Percentiles rank a stretch among this genome's conserved stretches.
Conservation (phyloP, 92 coral and sea anemone genomes). For the Pocillopora meandrina region DNA sequence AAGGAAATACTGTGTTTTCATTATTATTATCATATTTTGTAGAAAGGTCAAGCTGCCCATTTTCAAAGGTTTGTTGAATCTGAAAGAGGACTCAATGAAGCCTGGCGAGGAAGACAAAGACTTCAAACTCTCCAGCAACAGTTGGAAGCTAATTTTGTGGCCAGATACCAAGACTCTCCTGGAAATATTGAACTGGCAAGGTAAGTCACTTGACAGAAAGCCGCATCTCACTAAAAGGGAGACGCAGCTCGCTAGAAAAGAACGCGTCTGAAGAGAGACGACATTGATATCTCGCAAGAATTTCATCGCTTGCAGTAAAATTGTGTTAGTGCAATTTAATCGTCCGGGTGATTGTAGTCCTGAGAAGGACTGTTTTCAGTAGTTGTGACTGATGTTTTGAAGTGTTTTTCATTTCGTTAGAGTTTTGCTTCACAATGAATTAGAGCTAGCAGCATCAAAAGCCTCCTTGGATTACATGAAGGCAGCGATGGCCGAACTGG, state of each 20-base stretch:
- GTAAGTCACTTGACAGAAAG: slow-evolving; percentile 24
- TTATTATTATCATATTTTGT: neutral
- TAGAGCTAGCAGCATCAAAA: slow-evolving; percentile 75
- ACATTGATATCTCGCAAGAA: no score
- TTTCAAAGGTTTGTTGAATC: slow-evolving; percentile 78
- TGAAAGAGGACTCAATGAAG: slow-evolving; percentile 78
- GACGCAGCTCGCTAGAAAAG: no score
- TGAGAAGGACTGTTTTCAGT: no score
- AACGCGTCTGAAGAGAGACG: no score
- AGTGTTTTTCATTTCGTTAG: slow-evolving; percentile 28
- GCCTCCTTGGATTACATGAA: slow-evolving; percentile 79
- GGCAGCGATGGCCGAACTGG: slow-evolving; percentile 66
- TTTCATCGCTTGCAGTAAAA: no score
- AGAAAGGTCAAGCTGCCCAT: slow-evolving; percentile 95
- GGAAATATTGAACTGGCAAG: slow-evolving; percentile 81
- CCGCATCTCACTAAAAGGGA: no score
- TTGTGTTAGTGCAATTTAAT: no score
- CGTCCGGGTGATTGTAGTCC: no score
- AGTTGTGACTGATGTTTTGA: neutral
- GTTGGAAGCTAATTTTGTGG: slow-evolving; percentile 66
- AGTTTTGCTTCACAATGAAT: slow-evolving; percentile 74
- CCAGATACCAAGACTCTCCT: slow-evolving; percentile 73
- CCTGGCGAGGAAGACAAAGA: slow-evolving; percentile 70
- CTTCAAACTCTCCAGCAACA: slow-evolving; percentile 71
- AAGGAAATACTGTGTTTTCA: neutral